Percentiles rank a stretch among this genome's conserved stretches.
Evolutionary conservation across 1,140 invertebrate genomes (phyloP).

Genomic region (Drosophila bifasciata): DNA sequence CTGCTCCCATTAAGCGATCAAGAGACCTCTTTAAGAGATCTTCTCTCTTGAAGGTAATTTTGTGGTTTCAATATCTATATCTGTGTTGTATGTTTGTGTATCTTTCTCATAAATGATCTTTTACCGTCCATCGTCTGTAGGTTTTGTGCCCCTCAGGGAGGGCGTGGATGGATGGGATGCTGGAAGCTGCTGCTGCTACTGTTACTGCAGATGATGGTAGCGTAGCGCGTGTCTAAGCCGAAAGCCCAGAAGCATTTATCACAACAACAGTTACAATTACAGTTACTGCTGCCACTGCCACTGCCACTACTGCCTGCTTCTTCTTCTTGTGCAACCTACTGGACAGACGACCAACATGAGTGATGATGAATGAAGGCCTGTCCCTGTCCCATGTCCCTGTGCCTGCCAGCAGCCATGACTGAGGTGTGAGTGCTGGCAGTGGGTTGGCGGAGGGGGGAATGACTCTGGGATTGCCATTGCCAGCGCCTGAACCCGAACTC

Average conservation of each 20-base stretch:
- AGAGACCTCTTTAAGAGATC: conserved; percentile 24
- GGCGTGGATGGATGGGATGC: no score
- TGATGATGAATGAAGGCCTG: conserved; percentile 59
- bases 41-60: conserved; percentile 34
- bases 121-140: background rate
- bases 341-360: conserved; percentile 42
- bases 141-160: background rate
- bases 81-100: background rate
- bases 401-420: background rate
- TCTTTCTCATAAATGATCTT: conserved; percentile 31
- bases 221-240: conserved; percentile 50
- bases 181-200: no score
- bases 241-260: conserved; percentile 66
- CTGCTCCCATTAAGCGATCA: conserved; percentile 27
- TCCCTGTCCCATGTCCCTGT: background rate
- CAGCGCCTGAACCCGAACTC: background rate
- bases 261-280: conserved; percentile 44
- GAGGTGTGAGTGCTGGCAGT: background rate
- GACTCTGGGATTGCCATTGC: background rate
- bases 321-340: conserved; percentile 3
- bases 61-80: conserved; percentile 26
- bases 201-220: conserved; percentile 2
- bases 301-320: conserved; percentile 14
- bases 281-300: conserved; percentile 25
- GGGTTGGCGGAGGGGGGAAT: background rate